Evolutionary conservation across 2,888 invertebrate species (phyloP), one percentile per base, ranked within the genome.

Genomic region (Ommatoiulus sabulosus): DNA sequence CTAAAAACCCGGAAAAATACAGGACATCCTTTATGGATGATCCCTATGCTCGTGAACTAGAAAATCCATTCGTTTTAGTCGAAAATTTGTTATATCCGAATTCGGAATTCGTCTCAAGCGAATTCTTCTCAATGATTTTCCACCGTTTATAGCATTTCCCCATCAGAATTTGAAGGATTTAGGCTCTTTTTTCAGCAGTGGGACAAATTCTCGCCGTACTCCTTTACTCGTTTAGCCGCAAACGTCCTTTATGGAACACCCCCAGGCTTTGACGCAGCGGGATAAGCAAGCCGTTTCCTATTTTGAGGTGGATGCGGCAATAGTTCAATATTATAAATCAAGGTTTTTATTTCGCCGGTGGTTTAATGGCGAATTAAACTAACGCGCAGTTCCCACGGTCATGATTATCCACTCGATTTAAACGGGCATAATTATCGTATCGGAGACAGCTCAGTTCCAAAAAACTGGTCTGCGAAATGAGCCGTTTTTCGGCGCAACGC

Each of bases 341-440:
- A 2, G 10, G 24, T 24, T 35, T 72, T 72, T 72, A 24, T 72
- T 72, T 72, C 24, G n/a, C 7, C 7, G 10, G 12, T 72, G 72
- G 72, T 24, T 72, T 24, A 72, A 72, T 72, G 72, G 10, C 24
- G 3, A 24, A 72, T 72, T 72, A 72, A 24, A 24, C 72, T 24
- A 72, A 72, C 72, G 3, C 10, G 20, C 24, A 72, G 7, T 72
- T 72, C 72, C 72, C 72, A 72, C 72, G 72, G 72, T 72, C 72
- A 12, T 24, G 24, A 72, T 72, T 72, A 72, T 1, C 72, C 7
- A 72, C 72, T 10, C 10, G 72, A 72, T 72, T 72, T 72, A 72
- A 72, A 24, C 72, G 72, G 24, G 72, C 24, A 24, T 72, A 72
- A 72, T 72, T 72, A 72, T 72, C 72, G 24, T 72, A 72, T 72